Base-by-base conservation (phyloP, 1,140 invertebrate genomes). In the Drosophila varians region DNA sequence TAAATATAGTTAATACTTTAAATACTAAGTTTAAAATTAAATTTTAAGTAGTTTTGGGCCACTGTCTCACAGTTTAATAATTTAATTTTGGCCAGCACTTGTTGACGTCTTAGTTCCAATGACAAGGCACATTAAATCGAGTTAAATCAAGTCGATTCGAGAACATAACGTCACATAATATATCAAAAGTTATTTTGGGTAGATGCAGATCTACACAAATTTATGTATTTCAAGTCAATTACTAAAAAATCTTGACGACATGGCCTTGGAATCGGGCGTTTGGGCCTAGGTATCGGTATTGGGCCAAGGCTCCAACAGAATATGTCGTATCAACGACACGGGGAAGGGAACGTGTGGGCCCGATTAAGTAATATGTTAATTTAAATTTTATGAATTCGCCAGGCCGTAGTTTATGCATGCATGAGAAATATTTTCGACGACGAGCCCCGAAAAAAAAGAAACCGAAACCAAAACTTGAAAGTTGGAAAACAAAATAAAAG, bases 341-440 rank as follows among this genome's bases (percentile, higher is more conserved):
- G 2, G 43, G n/a, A 28, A 25, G 19, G 23, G 25, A 19, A 31
- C 28, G 9, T 31, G 28, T 38, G n/a, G 21, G 11, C n/a, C 12
- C 46, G 62, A 66, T 45, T 45, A 21, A 26, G 38, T 52, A 45
- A 36, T 66, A 65, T 66, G 64, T 42, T 53, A 71, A 72, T 71
- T 51, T 40, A 7, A 40, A 28, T 52, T 62, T 61, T 53, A 21
- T 31, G 21, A 66, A 66, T 45, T 36, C 21, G 46, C 11, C 45
- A 6, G 14, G 8, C 7, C 16, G 8, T 42, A 16, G 46, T 28
- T 48, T 51, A 60, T 52, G 31, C 26, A 60, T 51, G 47, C 68
- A 48, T 66, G 38, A 36, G 4, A 65, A 34, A 54, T 73, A 72
- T 73, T 60, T 58, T 26, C 3, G 26, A n/a, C 16, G 5, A n/a